Evolutionary conservation across 1,140 invertebrate species (phyloP).

Genomic region (Drosophila varians): DNA sequence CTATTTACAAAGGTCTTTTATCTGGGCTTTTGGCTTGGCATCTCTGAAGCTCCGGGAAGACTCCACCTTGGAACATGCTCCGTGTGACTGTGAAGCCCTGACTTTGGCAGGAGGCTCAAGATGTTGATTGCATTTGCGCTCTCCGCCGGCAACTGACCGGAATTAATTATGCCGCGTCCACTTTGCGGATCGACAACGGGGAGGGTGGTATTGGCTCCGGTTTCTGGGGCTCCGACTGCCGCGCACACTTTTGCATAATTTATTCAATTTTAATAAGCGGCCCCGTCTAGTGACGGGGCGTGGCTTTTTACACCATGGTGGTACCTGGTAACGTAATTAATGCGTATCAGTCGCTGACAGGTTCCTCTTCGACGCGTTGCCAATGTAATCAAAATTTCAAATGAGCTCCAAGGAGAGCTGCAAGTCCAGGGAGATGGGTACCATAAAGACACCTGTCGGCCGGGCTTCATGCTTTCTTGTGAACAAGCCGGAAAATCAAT

Average conservation of each 20-base stretch:
- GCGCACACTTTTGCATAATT: conserved; percentile 73
- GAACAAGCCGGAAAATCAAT: conserved; percentile 45
- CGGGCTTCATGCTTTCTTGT: conserved; percentile 1
- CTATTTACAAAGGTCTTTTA: background rate
- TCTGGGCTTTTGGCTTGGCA: background rate
- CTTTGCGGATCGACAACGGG: conserved; percentile 23
- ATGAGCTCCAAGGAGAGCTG: conserved; percentile 49
- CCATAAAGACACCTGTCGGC: background rate
- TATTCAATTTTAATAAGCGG: conserved; percentile 80
- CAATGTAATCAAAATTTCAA: conserved; percentile 77
- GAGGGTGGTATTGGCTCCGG: conserved; percentile 2
- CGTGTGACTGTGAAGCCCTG: background rate
- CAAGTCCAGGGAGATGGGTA: conserved; percentile 2
- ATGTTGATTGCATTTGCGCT: conserved; percentile 54
- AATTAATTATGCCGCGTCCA: conserved; percentile 74
- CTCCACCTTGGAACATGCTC: background rate
- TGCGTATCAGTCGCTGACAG: conserved; percentile 69
- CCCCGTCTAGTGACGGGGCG: conserved; percentile 36
- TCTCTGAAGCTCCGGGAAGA: background rate
- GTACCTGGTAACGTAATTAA: conserved; percentile 67
- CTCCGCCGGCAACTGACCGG: conserved; percentile 20
- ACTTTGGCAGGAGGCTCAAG: conserved; percentile 46
- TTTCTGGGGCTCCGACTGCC: conserved; percentile 27
- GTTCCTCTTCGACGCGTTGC: conserved; percentile 44
- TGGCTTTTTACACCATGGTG: conserved; percentile 62